Conservation (phyloP, 2,113 vertebrate species). For the Brevimyrus niger region DNA sequence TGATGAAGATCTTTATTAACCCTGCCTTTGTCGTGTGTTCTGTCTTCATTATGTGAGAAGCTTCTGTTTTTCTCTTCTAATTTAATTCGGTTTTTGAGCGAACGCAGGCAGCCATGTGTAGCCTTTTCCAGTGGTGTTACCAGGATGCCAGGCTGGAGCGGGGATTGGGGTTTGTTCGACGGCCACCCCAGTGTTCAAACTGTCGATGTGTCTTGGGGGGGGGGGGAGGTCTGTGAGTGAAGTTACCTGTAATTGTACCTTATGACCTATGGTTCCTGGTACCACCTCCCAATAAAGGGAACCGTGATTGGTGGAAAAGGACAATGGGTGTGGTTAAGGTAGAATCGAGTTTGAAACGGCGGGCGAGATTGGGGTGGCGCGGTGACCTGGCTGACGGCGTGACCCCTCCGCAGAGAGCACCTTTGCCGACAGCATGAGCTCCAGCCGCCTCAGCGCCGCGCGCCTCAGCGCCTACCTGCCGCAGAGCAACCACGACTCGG, state of each 20-base stretch:
- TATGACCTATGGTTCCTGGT: background rate
- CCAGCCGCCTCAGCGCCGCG: slow-evolving; percentile 74
- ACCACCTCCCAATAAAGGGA: background rate
- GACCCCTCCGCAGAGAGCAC: slow-evolving; percentile 70
- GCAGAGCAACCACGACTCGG: slow-evolving; percentile 89
- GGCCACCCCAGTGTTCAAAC: background rate
- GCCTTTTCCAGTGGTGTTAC: background rate
- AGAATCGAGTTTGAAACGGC: background rate
- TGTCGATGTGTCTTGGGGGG: background rate
- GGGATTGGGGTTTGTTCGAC: background rate
- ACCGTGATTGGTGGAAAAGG: background rate
- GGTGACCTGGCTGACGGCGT: background rate
- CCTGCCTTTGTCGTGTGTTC: background rate
- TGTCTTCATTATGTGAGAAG: background rate
- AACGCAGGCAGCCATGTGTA: background rate
- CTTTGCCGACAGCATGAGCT: slow-evolving; percentile 87
- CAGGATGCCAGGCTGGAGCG: background rate
- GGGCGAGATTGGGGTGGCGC: background rate
- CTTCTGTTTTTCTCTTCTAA: background rate
- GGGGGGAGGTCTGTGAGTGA: too few species aligned
- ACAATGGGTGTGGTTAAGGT: background rate
- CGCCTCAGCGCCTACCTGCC: slow-evolving; percentile 89
- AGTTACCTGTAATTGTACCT: background rate
- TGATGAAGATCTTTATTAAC: background rate
- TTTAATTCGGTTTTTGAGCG: background rate